phyloP scores from a whole-genome alignment of 2,797 vertebrate genomes.

The Oreochromis mossambicus region DNA sequence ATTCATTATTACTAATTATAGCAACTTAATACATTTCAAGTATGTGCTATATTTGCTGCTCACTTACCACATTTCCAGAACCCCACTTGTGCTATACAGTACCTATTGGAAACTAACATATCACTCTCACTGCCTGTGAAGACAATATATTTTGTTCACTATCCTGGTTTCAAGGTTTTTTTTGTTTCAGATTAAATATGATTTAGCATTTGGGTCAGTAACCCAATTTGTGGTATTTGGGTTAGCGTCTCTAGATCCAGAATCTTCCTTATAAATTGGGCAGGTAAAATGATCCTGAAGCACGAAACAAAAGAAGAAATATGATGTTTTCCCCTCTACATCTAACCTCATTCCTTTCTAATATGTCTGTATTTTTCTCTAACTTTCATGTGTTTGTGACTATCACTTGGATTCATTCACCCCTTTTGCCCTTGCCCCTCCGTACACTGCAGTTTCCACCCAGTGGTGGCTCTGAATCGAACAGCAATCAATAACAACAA shows the following conservation, averaged over 20 bases:
- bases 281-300: not conserved
- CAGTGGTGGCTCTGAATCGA: slow-evolving; percentile 40
- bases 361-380: not conserved
- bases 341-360: not conserved
- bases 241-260: not conserved
- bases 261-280: not conserved
- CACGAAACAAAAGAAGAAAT: not conserved
- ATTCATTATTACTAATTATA: not conserved
- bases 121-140: not conserved
- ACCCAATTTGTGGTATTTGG: slow-evolving; percentile 12
- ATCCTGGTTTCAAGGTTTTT: not conserved
- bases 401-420: slow-evolving; percentile 14
- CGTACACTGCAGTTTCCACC: slow-evolving; percentile 27
- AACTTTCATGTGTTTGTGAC: not conserved
- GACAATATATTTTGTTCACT: not conserved
- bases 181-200: slow-evolving; percentile 11
- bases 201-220: slow-evolving; percentile 11
- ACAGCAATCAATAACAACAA: slow-evolving; percentile 62
- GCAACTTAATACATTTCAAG: not conserved
- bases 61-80: not conserved
- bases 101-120: not conserved
- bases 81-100: not conserved
- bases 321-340: not conserved
- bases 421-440: not conserved
- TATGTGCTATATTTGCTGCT: not conserved